Evolutionary conservation across 2,888 invertebrate genomes (phyloP).

Genomic region (Callimorpha dominula): DNA sequence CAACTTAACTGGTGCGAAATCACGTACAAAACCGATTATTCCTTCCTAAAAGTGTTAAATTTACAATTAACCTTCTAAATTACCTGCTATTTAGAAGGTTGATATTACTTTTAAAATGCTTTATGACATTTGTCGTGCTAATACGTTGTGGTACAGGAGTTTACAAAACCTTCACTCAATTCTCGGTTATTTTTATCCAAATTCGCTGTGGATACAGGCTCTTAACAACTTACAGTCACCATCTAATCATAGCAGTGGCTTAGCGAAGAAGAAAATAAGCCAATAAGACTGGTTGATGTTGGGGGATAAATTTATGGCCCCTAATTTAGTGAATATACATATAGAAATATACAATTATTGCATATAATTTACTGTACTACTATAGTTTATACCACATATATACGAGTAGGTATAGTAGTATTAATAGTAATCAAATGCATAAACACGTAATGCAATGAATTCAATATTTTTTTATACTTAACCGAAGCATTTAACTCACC

Average conservation of each 20-base stretch:
- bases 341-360: not conserved
- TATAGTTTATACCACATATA: not conserved
- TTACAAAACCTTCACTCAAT: slow-evolving; percentile 10
- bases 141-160: not conserved
- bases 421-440: no score
- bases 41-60: no score
- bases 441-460: no score
- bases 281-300: not conserved
- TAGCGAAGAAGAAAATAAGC: slow-evolving; percentile 7
- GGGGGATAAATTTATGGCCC: not conserved
- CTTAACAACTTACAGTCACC: slow-evolving; percentile 8
- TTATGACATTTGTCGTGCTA: not conserved
- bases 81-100: not conserved
- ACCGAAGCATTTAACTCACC: no score
- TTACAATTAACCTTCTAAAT: not conserved
- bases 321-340: not conserved
- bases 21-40: not conserved
- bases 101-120: not conserved
- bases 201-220: slow-evolving; percentile 1
- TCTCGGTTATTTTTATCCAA: slow-evolving; percentile 17
- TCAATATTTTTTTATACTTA: no score
- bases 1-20: not conserved
- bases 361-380: not conserved
- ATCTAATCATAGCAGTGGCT: slow-evolving; percentile 19
- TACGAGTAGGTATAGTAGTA: no score